phyloP scores from a whole-genome alignment of 2,888 invertebrate genomes.

The Osmoderma eremita region DNA sequence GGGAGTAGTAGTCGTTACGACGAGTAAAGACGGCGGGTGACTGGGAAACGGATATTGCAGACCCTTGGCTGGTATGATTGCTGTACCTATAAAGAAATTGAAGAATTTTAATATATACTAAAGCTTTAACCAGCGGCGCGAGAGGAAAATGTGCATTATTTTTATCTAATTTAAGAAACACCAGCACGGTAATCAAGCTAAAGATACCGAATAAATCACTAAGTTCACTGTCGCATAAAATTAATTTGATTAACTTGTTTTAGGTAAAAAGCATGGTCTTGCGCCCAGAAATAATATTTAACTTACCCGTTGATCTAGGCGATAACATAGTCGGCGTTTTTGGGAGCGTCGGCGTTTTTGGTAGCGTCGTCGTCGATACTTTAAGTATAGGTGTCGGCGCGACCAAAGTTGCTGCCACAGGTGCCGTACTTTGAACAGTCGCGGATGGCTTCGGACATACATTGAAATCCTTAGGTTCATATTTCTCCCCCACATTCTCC shows the following conservation, averaged over 20 bases:
- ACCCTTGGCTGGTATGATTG: conserved; percentile 65
- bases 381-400: conserved; percentile 54
- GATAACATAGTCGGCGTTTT: conserved; percentile 59
- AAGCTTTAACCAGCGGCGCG: too few relatives aligned
- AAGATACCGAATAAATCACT: too few relatives aligned
- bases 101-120: background rate
- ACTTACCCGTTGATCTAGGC: conserved; percentile 33
- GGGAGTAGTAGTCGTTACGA: conserved; percentile 59
- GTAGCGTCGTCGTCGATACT: conserved; percentile 50
- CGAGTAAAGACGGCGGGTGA: conserved; percentile 72
- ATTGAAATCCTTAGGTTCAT: conserved; percentile 74
- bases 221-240: too few relatives aligned
- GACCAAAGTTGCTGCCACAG: conserved; percentile 49
- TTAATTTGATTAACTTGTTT: too few relatives aligned
- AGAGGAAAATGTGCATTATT: background rate
- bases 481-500: conserved; percentile 86
- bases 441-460: conserved; percentile 55
- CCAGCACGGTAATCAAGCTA: too few relatives aligned
- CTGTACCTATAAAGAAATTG: conserved; percentile 53
- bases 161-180: too few relatives aligned
- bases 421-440: conserved; percentile 47
- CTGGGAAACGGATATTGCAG: conserved; percentile 83
- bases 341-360: conserved; percentile 46
- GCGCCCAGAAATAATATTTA: background rate
- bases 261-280: too few relatives aligned